Evolutionary conservation across 2,113 vertebrate genomes (phyloP).

Genomic region (Apodemus speciosus): DNA sequence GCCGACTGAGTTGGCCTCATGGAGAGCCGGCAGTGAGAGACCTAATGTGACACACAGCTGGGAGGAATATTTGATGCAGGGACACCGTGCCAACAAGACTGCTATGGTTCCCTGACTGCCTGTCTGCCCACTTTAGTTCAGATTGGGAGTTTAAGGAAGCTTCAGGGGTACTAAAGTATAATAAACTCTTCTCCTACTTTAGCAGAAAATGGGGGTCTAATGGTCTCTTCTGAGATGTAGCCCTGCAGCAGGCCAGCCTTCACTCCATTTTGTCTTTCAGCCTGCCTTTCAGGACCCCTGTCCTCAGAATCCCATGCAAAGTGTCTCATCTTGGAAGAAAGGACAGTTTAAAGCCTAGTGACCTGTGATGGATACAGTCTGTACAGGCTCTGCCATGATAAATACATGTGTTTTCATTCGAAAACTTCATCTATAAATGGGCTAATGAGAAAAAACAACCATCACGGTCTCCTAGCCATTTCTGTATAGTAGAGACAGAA

Average conservation of each 20-base stretch:
- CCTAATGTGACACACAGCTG: slow-evolving; percentile 14
- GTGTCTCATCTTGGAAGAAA: not conserved
- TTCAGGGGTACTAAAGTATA: not conserved
- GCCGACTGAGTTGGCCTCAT: slow-evolving; percentile 45
- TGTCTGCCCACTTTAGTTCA: slow-evolving; percentile 16
- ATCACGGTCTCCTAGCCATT: not conserved
- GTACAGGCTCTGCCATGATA: not conserved
- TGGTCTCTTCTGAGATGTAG: not conserved
- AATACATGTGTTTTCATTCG: not conserved
- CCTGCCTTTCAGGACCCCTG: not conserved
- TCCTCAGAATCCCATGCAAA: not conserved
- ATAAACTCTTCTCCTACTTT: not conserved
- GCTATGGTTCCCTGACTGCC: slow-evolving; percentile 9
- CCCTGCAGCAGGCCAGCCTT: not conserved
- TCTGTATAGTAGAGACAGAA: not conserved
- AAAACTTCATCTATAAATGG: not conserved
- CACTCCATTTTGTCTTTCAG: not conserved
- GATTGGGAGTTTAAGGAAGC: not conserved
- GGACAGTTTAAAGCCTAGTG: not conserved
- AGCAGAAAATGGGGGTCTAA: not conserved
- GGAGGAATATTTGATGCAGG: not conserved
- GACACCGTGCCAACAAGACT: not conserved
- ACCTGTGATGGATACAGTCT: not conserved
- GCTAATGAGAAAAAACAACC: not conserved
- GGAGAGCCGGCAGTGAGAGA: not conserved